Conservation (phyloP, 1,140 invertebrate species). For the Rhopalosiphum padi region DNA sequence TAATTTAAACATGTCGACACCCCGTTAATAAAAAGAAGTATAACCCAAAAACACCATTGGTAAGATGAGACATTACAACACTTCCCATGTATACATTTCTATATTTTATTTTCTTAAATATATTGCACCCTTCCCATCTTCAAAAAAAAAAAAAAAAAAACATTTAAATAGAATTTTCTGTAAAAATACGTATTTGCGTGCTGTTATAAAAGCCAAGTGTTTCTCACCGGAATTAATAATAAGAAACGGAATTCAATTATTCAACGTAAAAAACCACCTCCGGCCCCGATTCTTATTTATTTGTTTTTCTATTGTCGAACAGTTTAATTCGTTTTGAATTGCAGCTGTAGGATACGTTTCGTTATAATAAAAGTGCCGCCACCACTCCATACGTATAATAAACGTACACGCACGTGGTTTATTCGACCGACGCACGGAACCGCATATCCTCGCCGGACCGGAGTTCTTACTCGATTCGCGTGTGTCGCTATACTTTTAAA, state of each 20-base stretch:
- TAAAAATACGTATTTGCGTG: background rate
- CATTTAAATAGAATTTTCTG: background rate
- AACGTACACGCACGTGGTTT: slow-evolving; percentile 13
- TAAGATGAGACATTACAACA: background rate
- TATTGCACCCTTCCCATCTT: too few species aligned
- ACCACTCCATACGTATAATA: background rate
- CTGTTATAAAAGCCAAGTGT: background rate
- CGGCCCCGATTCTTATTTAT: background rate
- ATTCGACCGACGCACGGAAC: slow-evolving; percentile 25
- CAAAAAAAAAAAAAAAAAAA: too few species aligned
- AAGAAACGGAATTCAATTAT: slow-evolving; percentile 27
- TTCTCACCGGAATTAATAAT: background rate
- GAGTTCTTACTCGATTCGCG: slow-evolving; percentile 24
- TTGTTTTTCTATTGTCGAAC: background rate
- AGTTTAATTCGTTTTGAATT: slow-evolving; percentile 8
- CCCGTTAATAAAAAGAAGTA: background rate
- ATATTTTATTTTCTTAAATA: background rate
- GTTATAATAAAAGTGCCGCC: background rate
- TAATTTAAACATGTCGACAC: background rate
- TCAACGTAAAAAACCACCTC: background rate
- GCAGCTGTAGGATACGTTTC: background rate
- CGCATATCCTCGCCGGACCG: background rate
- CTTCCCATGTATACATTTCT: background rate
- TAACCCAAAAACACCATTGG: background rate
- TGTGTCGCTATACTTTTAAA: slow-evolving; percentile 37